Base-by-base conservation (phyloP, 2,797 vertebrate species). In the Chaenodraco wilsoni region DNA sequence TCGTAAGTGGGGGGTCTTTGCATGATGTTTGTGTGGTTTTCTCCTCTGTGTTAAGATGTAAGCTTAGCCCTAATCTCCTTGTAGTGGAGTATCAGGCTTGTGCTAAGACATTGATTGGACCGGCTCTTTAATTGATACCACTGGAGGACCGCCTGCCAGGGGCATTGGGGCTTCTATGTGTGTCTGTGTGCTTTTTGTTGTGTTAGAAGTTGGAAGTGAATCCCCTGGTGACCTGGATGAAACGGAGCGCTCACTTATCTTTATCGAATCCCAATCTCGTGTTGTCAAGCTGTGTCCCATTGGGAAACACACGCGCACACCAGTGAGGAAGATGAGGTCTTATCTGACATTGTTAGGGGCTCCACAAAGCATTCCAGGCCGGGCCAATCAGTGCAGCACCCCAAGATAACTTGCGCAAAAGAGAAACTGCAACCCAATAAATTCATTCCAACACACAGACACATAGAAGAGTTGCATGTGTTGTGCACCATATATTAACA, bases 41-140 rank as follows among this genome's bases (percentile, higher is more conserved):
- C 58, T 83, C 51, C 51, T 82, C 63, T 79, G 79, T 87, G 81
- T 88, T 84, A 82, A 89, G 57, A 90, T 89, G 88, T 89, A 74
- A 90, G 87, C 77, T 88, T 71, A 84, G 84, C 80, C 78, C 74
- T 92, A 92, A 92, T 92, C 89, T 91, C 67, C 90, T 88, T 92
- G 90, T 88, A 90, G 87, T 67, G 68, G 79, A 82, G 83, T 86
- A 91, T 90, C 89, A 89, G 80, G 69, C 78, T 81, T 74, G 59
- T 82, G 72, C 81, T 89, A 76, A 89, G 86, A 87, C 91, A 94
- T 90, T 93, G 92, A 95, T 94, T 92, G 84, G 83, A 81, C 82
- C 78, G 33, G 77, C 74, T 84, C 78, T 84, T 88, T 93, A 91
- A 93, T 93, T 92, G 92, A 94, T 93, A 90, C 89, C 84, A 87